Percentiles rank a stretch among this genome's conserved stretches.
Conservation (phyloP, 2,113 vertebrate genomes). For the Siniperca chuatsi region DNA sequence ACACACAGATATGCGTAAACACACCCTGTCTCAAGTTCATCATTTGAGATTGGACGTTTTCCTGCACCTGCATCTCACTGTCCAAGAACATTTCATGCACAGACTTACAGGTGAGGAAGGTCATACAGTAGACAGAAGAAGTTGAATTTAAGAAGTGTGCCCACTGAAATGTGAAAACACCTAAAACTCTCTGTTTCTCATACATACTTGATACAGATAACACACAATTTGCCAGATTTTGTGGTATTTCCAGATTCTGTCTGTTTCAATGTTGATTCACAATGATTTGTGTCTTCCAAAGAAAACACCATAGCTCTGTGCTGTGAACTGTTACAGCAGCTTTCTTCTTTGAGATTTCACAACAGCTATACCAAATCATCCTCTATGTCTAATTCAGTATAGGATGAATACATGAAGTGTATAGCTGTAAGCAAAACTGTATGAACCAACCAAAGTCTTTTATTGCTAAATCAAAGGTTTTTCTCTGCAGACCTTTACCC, state of each 20-base stretch:
- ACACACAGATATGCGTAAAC: not conserved
- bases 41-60: not conserved
- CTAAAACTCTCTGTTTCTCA: conserved; percentile 39
- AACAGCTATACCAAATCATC: not conserved
- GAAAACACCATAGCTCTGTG: conserved; percentile 43
- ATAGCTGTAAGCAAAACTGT: not conserved
- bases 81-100: not conserved
- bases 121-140: conserved; percentile 3
- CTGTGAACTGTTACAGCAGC: conserved; percentile 20
- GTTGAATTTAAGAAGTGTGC: conserved; percentile 23
- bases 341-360: conserved; percentile 33
- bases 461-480: not conserved
- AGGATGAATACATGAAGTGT: not conserved
- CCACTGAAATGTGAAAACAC: conserved; percentile 42
- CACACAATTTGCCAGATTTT: conserved; percentile 40
- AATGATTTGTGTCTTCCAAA: conserved; percentile 48
- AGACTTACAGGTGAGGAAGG: not conserved
- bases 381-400: not conserved
- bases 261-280: conserved; percentile 51
- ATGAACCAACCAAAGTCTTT: not conserved
- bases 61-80: not conserved
- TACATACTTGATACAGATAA: conserved; percentile 6
- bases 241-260: conserved; percentile 51
- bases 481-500: not conserved
- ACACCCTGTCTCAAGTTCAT: not conserved